Conservation (phyloP, 1,140 invertebrate genomes). For the Aphelenchoides besseyi region DNA sequence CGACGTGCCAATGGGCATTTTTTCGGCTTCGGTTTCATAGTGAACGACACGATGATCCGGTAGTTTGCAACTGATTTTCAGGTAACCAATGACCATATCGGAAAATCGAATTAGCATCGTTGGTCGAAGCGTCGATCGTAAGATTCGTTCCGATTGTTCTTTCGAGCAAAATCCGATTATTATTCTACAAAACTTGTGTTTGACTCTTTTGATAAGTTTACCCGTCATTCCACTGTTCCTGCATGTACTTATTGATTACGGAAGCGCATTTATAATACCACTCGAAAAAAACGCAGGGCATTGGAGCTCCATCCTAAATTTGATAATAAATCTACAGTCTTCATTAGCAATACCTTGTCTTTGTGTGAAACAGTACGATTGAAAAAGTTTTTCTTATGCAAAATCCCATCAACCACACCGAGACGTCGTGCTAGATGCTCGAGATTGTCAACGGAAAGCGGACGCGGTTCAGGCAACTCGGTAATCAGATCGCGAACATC, state of each 20-base stretch:
- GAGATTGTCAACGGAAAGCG: slow-evolving; percentile 24
- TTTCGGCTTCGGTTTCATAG: slow-evolving; percentile 34
- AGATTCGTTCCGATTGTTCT: slow-evolving; percentile 14
- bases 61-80: slow-evolving; percentile 31
- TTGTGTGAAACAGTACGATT: slow-evolving; percentile 30
- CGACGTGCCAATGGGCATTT: slow-evolving; percentile 31
- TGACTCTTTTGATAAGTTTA: too few relatives aligned
- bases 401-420: slow-evolving; percentile 25
- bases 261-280: slow-evolving; percentile 33
- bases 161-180: slow-evolving; percentile 32
- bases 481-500: slow-evolving; percentile 30
- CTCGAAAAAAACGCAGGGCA: slow-evolving; percentile 30
- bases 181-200: slow-evolving; percentile 21
- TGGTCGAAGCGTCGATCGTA: slow-evolving; percentile 16
- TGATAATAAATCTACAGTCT: not conserved
- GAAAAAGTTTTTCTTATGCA: slow-evolving; percentile 32
- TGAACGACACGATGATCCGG: slow-evolving; percentile 28
- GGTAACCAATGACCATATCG: slow-evolving; percentile 28
- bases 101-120: slow-evolving; percentile 34
- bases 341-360: too few relatives aligned
- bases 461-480: slow-evolving; percentile 22
- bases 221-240: slow-evolving; percentile 36
- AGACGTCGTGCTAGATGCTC: slow-evolving; percentile 27
- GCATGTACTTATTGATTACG: slow-evolving; percentile 34
- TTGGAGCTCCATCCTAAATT: slow-evolving; percentile 28